phyloP scores from a whole-genome alignment of 2,113 vertebrate species.

The Charina bottae region DNA sequence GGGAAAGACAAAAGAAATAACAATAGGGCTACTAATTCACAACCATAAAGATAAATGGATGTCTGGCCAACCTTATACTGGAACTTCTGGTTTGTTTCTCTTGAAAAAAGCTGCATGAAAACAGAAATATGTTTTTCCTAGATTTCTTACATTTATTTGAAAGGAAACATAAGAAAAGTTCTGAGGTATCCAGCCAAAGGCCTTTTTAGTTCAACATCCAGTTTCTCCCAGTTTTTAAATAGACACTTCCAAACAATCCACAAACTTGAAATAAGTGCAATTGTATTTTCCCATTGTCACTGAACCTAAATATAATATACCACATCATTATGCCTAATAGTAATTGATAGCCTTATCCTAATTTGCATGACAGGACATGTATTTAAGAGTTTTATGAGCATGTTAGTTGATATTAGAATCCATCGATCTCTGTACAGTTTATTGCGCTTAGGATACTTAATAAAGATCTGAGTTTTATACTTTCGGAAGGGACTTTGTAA shows the following conservation, averaged over 20 bases:
- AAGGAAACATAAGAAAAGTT: background rate
- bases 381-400: background rate
- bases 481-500: background rate
- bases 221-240: background rate
- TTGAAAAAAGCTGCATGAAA: background rate
- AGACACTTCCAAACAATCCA: no score
- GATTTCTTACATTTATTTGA: background rate
- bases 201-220: background rate
- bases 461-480: background rate
- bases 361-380: background rate
- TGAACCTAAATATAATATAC: background rate
- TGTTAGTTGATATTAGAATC: background rate
- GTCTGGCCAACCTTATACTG: background rate
- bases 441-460: background rate
- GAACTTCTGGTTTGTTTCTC: background rate
- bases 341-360: no score
- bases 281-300: background rate
- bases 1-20: background rate
- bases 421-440: background rate
- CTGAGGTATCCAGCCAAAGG: background rate
- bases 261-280: background rate
- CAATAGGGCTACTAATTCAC: background rate
- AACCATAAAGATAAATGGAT: background rate
- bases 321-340: background rate
- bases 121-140: background rate